Percentiles rank a stretch among this genome's conserved stretches.
These are phyloP conservation scores for Neocrepidodera transversa DNA, from an alignment of 2,888 invertebrate species.

Conservation along the genomic window DNA sequence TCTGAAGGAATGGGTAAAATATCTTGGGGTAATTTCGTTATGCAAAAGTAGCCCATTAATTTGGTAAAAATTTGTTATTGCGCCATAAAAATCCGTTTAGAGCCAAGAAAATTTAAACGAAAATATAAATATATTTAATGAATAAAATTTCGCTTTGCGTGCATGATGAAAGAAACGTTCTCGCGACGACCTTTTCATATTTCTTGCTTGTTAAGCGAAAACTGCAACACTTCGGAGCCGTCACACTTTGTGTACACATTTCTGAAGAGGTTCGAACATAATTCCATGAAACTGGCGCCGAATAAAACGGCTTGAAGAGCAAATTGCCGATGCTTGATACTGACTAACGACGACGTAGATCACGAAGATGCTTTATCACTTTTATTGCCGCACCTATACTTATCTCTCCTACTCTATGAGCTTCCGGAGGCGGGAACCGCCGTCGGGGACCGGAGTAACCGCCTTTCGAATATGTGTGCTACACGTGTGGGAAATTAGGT, in stretches of 20 bases:
- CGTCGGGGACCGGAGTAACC: background rate
- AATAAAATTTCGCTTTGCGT: too few relatives aligned
- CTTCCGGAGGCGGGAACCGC: background rate
- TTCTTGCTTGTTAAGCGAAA: constrained; percentile 20
- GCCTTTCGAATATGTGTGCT: constrained; percentile 11
- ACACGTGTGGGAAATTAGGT: constrained; percentile 14
- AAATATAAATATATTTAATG: too few relatives aligned
- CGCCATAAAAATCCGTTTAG: too few relatives aligned
- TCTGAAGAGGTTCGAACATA: constrained; percentile 34
- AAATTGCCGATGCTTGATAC: constrained; percentile 45
- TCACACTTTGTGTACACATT: constrained; percentile 38
- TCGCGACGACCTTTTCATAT: background rate
- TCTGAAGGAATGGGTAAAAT: too few relatives aligned
- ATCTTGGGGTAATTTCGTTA: too few relatives aligned
- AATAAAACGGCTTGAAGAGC: constrained; percentile 41
- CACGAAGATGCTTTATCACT: constrained; percentile 47
- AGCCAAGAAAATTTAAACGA: too few relatives aligned
- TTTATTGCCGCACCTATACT: constrained; percentile 44
- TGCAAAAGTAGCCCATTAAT: too few relatives aligned
- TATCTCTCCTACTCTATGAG: constrained; percentile 35
- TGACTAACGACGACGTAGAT: constrained; percentile 47
- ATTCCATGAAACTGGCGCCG: constrained; percentile 41
- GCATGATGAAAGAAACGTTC: background rate
- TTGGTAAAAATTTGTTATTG: too few relatives aligned
- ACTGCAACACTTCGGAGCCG: constrained; percentile 29